A percentile compares a stretch with the other conserved stretches of the same genome.
These are phyloP conservation scores for Saccostrea echinata DNA, from an alignment of 1,140 invertebrate genomes.

Conservation along the genomic window DNA sequence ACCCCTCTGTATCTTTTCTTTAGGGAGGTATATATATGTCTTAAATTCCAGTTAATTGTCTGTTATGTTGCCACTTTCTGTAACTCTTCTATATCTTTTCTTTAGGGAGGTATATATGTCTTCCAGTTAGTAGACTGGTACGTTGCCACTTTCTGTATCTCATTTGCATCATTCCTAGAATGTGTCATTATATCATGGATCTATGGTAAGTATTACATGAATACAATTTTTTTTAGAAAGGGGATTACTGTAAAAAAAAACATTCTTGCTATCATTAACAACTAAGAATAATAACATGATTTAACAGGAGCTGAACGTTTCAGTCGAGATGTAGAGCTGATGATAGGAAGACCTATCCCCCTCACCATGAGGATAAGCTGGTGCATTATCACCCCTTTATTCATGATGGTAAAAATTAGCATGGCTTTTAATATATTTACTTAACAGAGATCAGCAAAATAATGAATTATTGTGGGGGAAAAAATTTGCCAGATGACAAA, in stretches of 20 bases:
- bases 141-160: constrained; percentile 90
- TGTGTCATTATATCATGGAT: constrained; percentile 87
- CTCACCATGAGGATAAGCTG: constrained; percentile 87
- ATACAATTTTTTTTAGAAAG: no score
- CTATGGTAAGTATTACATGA: constrained; percentile 82
- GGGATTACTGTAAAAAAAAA: no score
- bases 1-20: no score
- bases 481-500: no score
- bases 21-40: no score
- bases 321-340: constrained; percentile 70
- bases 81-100: neutral
- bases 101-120: constrained; percentile 88
- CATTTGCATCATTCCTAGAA: constrained; percentile 84
- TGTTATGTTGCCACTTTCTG: constrained; percentile 88
- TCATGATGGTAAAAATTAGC: constrained; percentile 83
- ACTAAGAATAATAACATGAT: no score
- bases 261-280: no score
- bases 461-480: no score
- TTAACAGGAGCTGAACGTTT: constrained; percentile 61
- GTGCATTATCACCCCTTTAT: constrained; percentile 88
- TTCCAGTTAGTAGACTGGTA: constrained; percentile 91
- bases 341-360: no score
- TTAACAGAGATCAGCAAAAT: no score
- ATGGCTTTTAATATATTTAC: no score
- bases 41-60: no score